Evolutionary conservation across 1,140 invertebrate genomes (phyloP).

Genomic region (Pristionchus pacificus): DNA sequence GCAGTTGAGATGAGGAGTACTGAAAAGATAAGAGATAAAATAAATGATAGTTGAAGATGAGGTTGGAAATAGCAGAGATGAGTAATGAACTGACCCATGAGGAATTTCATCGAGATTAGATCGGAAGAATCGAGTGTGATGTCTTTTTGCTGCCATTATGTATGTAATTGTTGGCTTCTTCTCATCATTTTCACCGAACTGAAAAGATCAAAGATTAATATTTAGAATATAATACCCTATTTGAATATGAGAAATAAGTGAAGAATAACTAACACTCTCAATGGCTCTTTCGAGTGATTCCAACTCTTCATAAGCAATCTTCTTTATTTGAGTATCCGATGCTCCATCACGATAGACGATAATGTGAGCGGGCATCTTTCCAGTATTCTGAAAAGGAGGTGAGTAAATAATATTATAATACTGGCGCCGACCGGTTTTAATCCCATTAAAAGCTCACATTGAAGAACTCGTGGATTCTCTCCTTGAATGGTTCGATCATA

Average conservation of each 20-base stretch:
- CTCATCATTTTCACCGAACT: too few relatives aligned
- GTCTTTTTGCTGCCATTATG: neutral
- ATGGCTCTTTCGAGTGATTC: neutral
- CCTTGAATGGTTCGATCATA: neutral
- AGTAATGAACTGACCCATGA: too few relatives aligned
- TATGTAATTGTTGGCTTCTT: neutral
- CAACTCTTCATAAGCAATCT: neutral
- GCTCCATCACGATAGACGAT: neutral
- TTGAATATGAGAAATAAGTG: neutral
- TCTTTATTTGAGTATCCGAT: neutral
- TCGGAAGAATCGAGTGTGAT: neutral
- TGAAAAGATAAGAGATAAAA: too few relatives aligned
- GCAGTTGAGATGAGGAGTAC: too few relatives aligned
- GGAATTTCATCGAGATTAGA: neutral
- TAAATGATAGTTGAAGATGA: too few relatives aligned
- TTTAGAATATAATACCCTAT: too few relatives aligned
- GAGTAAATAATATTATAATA: neutral
- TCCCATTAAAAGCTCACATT: neutral
- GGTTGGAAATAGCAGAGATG: too few relatives aligned
- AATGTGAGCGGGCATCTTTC: neutral
- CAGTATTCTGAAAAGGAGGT: neutral
- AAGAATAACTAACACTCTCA: neutral
- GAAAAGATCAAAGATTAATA: too few relatives aligned
- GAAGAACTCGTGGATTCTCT: neutral
- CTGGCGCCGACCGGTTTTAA: too few relatives aligned